phyloP scores from a whole-genome alignment of 2,797 vertebrate species.

The Halcyon chelicuti region DNA sequence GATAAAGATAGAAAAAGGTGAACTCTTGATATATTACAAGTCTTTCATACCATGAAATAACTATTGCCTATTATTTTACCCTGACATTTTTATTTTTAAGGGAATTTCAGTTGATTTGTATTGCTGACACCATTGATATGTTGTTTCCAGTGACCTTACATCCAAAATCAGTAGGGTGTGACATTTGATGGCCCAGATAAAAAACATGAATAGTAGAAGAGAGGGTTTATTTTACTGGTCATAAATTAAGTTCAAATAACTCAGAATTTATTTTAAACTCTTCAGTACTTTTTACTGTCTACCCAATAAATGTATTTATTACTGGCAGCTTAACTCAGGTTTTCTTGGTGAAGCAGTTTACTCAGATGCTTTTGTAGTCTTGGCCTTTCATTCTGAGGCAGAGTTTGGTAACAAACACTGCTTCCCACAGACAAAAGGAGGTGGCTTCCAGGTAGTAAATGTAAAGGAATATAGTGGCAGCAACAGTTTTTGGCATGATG shows the following conservation, averaged over 20 bases:
- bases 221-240: constrained; percentile 82
- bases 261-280: constrained; percentile 84
- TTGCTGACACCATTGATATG: constrained; percentile 81
- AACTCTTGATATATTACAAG: constrained; percentile 81
- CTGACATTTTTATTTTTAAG: constrained; percentile 86
- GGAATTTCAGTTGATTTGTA: constrained; percentile 84
- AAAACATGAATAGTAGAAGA: constrained; percentile 81
- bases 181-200: constrained; percentile 83
- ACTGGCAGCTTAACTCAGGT: constrained; percentile 54
- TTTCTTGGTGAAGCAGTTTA: constrained; percentile 47
- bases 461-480: background rate
- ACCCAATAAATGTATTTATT: constrained; percentile 78
- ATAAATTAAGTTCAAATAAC: constrained; percentile 86
- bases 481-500: background rate
- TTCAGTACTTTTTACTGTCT: constrained; percentile 83
- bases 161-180: constrained; percentile 82
- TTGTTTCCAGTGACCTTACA: constrained; percentile 86
- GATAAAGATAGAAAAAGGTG: constrained; percentile 79
- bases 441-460: background rate
- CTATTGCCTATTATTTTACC: constrained; percentile 84
- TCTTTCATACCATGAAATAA: constrained; percentile 83
- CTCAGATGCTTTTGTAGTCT: background rate
- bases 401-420: background rate
- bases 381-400: background rate
- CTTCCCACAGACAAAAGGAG: background rate